Evolutionary conservation across 30 jellyfish, hydroid and myxozoan genomes (phyloP).

Genomic region (Pelagia noctiluca): DNA sequence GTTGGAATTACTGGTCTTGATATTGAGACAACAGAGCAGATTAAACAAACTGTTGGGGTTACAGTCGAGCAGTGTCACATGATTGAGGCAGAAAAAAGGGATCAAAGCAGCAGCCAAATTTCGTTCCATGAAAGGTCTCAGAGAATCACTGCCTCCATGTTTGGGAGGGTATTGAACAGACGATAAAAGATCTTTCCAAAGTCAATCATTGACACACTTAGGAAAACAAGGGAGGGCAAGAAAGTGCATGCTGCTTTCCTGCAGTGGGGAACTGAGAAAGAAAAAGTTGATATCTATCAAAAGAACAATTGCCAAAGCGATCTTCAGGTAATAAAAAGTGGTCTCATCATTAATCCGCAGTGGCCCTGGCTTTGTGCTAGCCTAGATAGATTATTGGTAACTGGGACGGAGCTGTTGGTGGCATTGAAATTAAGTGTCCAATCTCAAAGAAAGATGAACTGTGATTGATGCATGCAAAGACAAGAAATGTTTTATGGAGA

Average conservation of each 20-base stretch:
- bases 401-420: too few relatives aligned
- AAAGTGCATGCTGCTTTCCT: not conserved
- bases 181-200: not conserved
- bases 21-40: not conserved
- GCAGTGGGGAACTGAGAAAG: slow-evolving; percentile 49
- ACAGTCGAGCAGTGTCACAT: not conserved
- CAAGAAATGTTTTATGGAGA: too few relatives aligned
- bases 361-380: too few relatives aligned
- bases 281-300: slow-evolving; percentile 22
- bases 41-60: slow-evolving; percentile 6
- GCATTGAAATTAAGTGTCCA: too few relatives aligned
- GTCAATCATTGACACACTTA: slow-evolving; percentile 10
- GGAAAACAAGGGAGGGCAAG: not conserved
- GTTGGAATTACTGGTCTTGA: not conserved
- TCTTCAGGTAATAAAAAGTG: not conserved
- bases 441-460: too few relatives aligned
- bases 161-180: slow-evolving; percentile 14
- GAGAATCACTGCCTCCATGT: not conserved
- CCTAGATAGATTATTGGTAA: too few relatives aligned
- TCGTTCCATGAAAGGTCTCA: slow-evolving; percentile 15
- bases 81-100: not conserved
- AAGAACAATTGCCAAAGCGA: not conserved
- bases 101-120: slow-evolving; percentile 12
- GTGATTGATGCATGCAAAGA: too few relatives aligned
- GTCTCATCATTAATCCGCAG: slow-evolving; percentile 47